Percentiles rank a stretch among this genome's conserved stretches.
Conservation (phyloP, 1,140 invertebrate genomes). For the Camponotus floridanus region DNA sequence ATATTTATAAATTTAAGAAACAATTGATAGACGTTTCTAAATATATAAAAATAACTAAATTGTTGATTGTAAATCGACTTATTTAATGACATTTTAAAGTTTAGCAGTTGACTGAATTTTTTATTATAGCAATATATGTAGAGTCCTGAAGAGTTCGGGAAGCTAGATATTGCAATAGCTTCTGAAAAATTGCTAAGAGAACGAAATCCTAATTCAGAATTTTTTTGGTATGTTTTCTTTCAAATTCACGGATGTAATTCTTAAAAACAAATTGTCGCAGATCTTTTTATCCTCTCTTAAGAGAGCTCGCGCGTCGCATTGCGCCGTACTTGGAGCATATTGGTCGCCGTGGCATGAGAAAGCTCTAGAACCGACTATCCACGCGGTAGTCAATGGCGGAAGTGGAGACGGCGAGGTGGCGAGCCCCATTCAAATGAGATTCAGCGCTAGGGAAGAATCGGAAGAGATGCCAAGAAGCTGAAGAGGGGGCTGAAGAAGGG, state of each 20-base stretch:
- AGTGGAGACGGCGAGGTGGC: conserved; percentile 57
- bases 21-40: no score
- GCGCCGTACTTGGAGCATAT: conserved; percentile 76
- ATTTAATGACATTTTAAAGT: no score
- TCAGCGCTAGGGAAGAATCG: conserved; percentile 67
- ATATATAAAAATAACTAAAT: no score
- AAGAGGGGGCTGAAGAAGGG: conserved; percentile 60
- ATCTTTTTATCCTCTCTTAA: conserved; percentile 9
- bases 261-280: neutral
- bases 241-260: conserved; percentile 14
- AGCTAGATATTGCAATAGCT: conserved; percentile 55
- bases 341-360: conserved; percentile 67
- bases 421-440: conserved; percentile 83
- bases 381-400: conserved; percentile 68
- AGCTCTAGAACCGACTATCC: conserved; percentile 54
- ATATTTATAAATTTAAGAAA: no score
- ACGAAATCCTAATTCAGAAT: conserved; percentile 69
- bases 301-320: conserved; percentile 33
- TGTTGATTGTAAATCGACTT: no score
- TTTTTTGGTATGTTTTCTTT: conserved; percentile 21
- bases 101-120: neutral
- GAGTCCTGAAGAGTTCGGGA: neutral
- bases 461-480: conserved; percentile 47
- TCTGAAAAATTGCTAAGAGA: conserved; percentile 68
- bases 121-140: neutral